Percentiles rank a stretch among this genome's conserved stretches.
Conservation (phyloP, 2,797 vertebrate species). For the Streptopelia turtur region DNA sequence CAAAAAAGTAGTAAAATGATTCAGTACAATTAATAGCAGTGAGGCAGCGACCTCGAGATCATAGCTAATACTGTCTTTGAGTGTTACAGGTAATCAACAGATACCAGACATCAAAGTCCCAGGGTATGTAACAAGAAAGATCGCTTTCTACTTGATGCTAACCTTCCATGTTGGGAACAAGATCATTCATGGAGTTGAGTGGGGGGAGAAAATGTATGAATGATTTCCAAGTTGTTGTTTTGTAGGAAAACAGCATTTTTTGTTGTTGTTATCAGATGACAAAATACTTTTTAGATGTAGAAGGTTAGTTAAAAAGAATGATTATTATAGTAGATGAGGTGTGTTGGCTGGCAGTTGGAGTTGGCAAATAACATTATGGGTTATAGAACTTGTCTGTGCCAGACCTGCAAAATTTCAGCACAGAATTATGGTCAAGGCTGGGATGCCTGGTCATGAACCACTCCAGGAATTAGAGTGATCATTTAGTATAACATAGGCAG, state of each 20-base stretch:
- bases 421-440: neutral
- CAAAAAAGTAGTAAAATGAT: neutral
- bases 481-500: neutral
- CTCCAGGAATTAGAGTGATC: neutral
- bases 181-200: neutral
- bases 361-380: fast-evolving
- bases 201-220: neutral
- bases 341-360: neutral
- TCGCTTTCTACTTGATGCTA: neutral
- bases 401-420: neutral
- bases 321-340: neutral
- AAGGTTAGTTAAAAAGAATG: neutral
- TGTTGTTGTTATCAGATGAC: neutral
- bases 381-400: neutral
- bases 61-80: neutral
- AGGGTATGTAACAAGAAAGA: too few species aligned
- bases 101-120: neutral
- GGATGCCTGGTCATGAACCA: neutral
- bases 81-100: neutral
- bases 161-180: neutral
- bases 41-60: neutral
- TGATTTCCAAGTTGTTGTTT: neutral
- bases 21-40: neutral
- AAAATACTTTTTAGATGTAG: neutral
- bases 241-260: neutral